These are phyloP conservation scores for Nesoenas mayeri DNA, from an alignment of 2,113 vertebrate species.

Conservation along the genomic window DNA sequence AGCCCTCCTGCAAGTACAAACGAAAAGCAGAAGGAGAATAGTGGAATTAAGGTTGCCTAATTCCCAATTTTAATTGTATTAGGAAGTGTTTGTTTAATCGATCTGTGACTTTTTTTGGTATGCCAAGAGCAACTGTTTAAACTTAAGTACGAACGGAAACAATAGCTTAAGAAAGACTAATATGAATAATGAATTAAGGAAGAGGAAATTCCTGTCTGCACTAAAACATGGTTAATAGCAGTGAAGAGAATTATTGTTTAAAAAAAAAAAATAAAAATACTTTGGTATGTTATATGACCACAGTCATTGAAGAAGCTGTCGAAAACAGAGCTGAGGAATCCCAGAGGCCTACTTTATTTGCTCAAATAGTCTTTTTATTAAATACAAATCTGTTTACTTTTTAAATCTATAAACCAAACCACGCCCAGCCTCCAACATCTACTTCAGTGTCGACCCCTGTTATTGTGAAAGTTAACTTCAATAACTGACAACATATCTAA, in stretches of 20 bases:
- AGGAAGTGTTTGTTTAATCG: background rate
- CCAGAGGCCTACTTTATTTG: background rate
- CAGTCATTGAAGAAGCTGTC: background rate
- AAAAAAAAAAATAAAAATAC: background rate
- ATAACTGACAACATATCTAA: background rate
- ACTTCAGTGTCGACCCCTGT: background rate
- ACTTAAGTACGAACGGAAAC: background rate
- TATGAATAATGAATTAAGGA: background rate
- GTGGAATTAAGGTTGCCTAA: background rate
- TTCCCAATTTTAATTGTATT: background rate
- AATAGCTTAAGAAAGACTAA: background rate
- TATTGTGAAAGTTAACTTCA: background rate
- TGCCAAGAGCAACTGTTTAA: background rate
- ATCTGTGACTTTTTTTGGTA: background rate
- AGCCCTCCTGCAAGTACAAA: background rate
- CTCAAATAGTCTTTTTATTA: background rate
- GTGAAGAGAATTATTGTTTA: background rate
- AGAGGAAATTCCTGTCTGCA: background rate
- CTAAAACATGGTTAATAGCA: background rate
- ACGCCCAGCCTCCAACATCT: background rate
- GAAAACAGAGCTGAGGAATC: background rate
- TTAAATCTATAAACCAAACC: background rate
- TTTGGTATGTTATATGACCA: background rate
- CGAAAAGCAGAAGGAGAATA: rapidly evolving
- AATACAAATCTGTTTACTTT: background rate